A percentile compares a stretch with the other conserved stretches of the same genome.
Evolutionary conservation across 2,797 vertebrate genomes (phyloP).

Genomic region (Poeciliopsis paucimaculata): DNA sequence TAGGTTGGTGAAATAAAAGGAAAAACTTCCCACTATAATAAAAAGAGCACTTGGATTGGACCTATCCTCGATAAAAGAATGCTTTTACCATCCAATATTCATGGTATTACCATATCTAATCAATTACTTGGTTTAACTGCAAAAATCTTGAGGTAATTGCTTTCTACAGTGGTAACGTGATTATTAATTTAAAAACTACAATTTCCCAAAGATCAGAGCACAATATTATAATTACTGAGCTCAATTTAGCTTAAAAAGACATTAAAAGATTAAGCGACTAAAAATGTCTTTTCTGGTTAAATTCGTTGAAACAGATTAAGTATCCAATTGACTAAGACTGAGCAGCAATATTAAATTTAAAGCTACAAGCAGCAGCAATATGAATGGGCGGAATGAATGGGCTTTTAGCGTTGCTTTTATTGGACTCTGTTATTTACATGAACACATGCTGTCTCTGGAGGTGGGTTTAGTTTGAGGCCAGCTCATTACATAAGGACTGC

Average conservation of each 20-base stretch:
- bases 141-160: conserved; percentile 15
- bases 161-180: conserved; percentile 22
- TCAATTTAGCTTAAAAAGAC: conserved; percentile 33
- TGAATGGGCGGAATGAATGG: neutral
- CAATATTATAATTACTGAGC: conserved; percentile 8
- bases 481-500: conserved; percentile 56
- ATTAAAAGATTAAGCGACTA: conserved; percentile 44
- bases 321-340: conserved; percentile 34
- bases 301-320: conserved; percentile 32
- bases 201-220: conserved; percentile 37
- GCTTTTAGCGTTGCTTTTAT: conserved; percentile 36
- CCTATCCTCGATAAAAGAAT: neutral
- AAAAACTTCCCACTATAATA: neutral
- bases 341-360: conserved; percentile 21
- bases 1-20: neutral
- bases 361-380: conserved; percentile 2
- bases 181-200: conserved; percentile 33
- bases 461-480: conserved; percentile 52
- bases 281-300: conserved; percentile 32
- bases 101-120: conserved; percentile 25
- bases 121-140: conserved; percentile 33
- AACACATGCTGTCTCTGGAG: conserved; percentile 52
- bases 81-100: neutral
- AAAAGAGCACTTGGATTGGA: conserved; percentile 4
- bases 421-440: conserved; percentile 54